Conservation (phyloP, 2,797 vertebrate genomes). For the Triplophysa yarkandensis region DNA sequence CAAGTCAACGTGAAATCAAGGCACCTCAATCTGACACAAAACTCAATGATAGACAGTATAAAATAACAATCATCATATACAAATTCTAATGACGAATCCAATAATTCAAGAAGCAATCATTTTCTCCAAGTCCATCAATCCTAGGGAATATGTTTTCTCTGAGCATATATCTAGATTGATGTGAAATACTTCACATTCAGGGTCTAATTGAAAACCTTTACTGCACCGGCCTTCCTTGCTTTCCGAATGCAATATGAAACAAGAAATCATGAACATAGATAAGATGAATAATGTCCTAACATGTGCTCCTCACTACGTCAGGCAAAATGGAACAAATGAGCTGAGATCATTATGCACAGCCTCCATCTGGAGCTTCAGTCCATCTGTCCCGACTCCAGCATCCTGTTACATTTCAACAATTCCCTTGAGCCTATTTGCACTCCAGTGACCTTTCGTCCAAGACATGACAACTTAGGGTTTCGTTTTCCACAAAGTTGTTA, state of each 20-base stretch:
- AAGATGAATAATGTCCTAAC: constrained; percentile 15
- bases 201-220: no score
- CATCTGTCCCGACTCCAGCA: constrained; percentile 4
- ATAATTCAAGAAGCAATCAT: no score
- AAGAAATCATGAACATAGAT: neutral
- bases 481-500: no score
- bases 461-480: neutral
- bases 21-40: neutral
- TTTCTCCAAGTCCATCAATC: no score
- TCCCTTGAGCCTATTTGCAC: neutral
- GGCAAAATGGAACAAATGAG: constrained; percentile 22
- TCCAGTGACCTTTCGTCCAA: neutral
- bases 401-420: constrained; percentile 10
- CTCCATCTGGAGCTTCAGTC: constrained; percentile 35
- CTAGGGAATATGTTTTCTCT: no score
- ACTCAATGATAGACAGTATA: no score
- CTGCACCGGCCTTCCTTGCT: neutral
- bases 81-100: no score
- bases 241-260: neutral
- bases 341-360: constrained; percentile 5
- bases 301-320: constrained; percentile 4
- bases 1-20: neutral
- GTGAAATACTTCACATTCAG: no score
- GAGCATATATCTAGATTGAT: neutral
- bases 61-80: no score